phyloP scores from a whole-genome alignment of 2,113 vertebrate genomes.

The Dipodomys spectabilis region DNA sequence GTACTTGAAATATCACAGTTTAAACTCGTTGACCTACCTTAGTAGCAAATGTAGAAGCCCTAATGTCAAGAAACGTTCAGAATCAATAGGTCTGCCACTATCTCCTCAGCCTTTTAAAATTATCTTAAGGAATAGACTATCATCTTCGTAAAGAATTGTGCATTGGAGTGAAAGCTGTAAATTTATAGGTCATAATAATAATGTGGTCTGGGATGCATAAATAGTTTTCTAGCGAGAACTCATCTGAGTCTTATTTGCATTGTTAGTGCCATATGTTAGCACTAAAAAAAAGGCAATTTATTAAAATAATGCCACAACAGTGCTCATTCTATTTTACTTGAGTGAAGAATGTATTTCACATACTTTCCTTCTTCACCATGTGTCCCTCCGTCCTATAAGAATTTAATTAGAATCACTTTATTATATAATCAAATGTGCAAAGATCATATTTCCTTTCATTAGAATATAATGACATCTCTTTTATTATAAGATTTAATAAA shows the following conservation, averaged over 20 bases:
- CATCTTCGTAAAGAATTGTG: neutral
- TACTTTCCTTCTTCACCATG: neutral
- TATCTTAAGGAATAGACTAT: constrained; percentile 41
- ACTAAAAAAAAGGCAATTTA: neutral
- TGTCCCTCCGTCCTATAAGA: neutral
- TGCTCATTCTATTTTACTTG: constrained; percentile 4
- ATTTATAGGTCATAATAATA: constrained; percentile 19
- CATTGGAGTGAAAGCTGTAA: constrained; percentile 35
- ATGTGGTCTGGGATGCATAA: constrained; percentile 18
- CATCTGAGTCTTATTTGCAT: constrained; percentile 7
- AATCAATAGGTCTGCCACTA: constrained; percentile 52
- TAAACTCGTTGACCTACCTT: constrained; percentile 22
- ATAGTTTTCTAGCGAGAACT: constrained; percentile 36
- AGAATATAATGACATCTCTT: neutral
- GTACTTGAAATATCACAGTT: neutral
- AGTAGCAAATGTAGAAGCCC: constrained; percentile 22
- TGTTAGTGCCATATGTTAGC: neutral
- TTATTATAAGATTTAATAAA: neutral
- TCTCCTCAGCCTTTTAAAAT: constrained; percentile 67
- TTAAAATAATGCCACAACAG: neutral
- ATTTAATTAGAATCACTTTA: neutral
- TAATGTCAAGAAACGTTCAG: constrained; percentile 39
- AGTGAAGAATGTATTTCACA: neutral
- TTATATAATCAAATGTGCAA: neutral
- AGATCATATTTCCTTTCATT: neutral